Evolutionary conservation across 2,888 invertebrate genomes (phyloP).

Genomic region (Leptinotarsa peninsularis): DNA sequence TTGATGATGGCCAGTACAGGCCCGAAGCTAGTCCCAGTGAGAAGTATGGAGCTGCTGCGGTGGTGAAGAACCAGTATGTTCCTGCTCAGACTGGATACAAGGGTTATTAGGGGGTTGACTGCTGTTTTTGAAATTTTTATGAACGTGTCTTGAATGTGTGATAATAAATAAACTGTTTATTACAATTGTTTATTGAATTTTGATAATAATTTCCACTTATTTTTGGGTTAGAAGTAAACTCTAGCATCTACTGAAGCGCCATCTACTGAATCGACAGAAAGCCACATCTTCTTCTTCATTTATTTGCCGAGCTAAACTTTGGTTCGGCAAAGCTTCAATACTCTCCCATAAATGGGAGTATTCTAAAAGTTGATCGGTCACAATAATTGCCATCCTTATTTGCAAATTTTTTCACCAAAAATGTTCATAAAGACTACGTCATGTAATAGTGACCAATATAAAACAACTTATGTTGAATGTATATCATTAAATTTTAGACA

Average conservation of each 20-base stretch:
- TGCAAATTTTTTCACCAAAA: no score
- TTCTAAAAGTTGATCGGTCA: no score
- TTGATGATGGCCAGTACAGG: slow-evolving; percentile 49
- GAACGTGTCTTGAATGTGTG: neutral
- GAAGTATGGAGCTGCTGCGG: neutral
- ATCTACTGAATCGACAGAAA: no score
- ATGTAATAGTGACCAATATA: no score
- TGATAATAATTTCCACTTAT: neutral
- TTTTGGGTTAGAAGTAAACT: neutral
- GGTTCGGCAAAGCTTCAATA: no score
- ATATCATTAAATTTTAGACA: no score
- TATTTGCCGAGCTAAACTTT: no score
- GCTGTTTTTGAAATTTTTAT: neutral
- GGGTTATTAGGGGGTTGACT: neutral
- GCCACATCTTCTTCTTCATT: no score
- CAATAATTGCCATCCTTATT: no score
- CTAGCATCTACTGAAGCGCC: neutral
- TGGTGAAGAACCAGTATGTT: slow-evolving; percentile 11
- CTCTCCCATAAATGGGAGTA: no score
- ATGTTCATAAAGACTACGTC: no score
- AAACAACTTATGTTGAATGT: no score
- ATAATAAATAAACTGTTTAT: slow-evolving; percentile 8
- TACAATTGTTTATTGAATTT: neutral
- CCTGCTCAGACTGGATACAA: neutral
- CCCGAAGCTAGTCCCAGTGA: slow-evolving; percentile 4